phyloP scores from a whole-genome alignment of 1,140 invertebrate species.

The Aleiodes sp. region DNA sequence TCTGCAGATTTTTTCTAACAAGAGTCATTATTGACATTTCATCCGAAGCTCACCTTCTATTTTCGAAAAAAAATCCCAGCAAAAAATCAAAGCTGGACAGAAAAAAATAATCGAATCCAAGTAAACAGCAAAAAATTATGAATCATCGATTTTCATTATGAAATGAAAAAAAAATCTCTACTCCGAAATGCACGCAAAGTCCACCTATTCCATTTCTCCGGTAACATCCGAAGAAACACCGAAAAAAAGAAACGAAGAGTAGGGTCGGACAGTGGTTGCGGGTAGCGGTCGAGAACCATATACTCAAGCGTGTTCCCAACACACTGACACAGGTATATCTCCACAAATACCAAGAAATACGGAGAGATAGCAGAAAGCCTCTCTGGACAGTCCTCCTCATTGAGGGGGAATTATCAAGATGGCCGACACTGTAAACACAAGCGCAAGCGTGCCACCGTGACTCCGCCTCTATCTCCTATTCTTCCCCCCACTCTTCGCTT shows the following conservation, averaged over 20 bases:
- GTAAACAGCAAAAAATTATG: too few species aligned
- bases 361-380: background rate
- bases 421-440: conserved; percentile 47
- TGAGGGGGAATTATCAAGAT: conserved; percentile 51
- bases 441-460: conserved; percentile 49
- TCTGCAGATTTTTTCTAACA: too few species aligned
- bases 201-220: too few species aligned
- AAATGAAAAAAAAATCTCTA: background rate
- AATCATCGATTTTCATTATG: conserved; percentile 37
- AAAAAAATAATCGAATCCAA: too few species aligned
- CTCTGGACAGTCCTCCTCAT: background rate
- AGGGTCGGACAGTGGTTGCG: conserved; percentile 52
- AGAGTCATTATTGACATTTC: too few species aligned
- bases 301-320: too few species aligned
- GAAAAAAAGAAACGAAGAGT: conserved; percentile 28
- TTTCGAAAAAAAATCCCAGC: too few species aligned
- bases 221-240: background rate
- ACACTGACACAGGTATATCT: too few species aligned
- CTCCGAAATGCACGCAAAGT: background rate
- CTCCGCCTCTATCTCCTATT: conserved; percentile 49
- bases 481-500: conserved; percentile 35
- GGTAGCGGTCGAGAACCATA: conserved; percentile 52
- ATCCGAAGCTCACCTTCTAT: too few species aligned
- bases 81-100: too few species aligned
- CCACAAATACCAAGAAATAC: too few species aligned